Conservation (phyloP, 2,797 vertebrate genomes). For the Mastacembelus armatus region DNA sequence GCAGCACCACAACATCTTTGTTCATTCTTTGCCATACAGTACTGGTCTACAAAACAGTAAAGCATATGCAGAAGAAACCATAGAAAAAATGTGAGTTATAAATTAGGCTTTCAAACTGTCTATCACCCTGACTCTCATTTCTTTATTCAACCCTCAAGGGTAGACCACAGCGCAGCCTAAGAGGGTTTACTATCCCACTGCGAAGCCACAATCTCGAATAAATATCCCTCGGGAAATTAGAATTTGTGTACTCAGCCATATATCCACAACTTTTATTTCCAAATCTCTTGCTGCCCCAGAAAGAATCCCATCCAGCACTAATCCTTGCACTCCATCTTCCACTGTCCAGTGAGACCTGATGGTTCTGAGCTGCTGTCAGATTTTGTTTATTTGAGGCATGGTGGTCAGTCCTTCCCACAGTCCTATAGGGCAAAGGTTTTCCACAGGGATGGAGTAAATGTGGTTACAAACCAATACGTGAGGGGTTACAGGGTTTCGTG, state of each 20-base stretch:
- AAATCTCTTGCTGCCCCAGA: conserved; percentile 53
- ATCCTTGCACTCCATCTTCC: conserved; percentile 53
- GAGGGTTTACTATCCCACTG: too few species aligned
- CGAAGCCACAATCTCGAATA: too few species aligned
- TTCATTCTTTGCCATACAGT: background rate
- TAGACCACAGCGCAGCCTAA: conserved; percentile 53
- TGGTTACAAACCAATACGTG: conserved; percentile 39
- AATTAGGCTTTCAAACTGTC: conserved; percentile 54
- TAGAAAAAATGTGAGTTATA: conserved; percentile 39
- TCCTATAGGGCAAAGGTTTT: conserved; percentile 33
- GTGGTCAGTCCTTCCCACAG: conserved; percentile 76
- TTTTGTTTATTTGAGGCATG: conserved; percentile 62
- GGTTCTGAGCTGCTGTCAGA: conserved; percentile 65
- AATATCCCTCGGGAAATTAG: conserved; percentile 54
- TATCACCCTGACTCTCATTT: conserved; percentile 44
- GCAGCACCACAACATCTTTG: conserved; percentile 13
- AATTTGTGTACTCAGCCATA: conserved; percentile 64
- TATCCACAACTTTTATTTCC: conserved; percentile 55
- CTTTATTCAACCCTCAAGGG: conserved; percentile 52
- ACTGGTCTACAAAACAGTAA: conserved; percentile 9
- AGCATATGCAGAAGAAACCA: conserved; percentile 9
- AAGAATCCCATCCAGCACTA: conserved; percentile 58
- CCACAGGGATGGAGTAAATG: conserved; percentile 51
- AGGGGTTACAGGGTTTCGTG: conserved; percentile 49
- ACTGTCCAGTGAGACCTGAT: conserved; percentile 60